Evolutionary conservation across 2,888 invertebrate genomes (phyloP), one percentile per base, ranked within the genome.

Genomic region (Alsophila aescularia): DNA sequence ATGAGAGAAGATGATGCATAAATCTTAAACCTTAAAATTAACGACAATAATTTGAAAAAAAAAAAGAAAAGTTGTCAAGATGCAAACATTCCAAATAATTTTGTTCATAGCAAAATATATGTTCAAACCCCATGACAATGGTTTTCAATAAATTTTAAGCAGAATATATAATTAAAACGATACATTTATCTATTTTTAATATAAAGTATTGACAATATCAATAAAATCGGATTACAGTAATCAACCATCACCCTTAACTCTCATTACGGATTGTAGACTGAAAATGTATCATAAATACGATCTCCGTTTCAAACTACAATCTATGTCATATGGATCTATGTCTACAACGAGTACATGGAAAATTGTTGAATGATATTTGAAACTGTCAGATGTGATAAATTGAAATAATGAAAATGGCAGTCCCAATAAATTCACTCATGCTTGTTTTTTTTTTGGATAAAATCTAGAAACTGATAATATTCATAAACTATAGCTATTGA

Each of bases 41-140:
- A 77, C 54, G 66, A 75, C 75, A 75, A 79, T 72, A 68, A 73
- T 72, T 70, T 57, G 57, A 72, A 77, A 75, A 75, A 72, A 77
- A 75, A 75, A 85, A 87, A 90, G 81, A 86, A 87, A 89, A 91
- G 90, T 90, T 90, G 91, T 91, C 91, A 91, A 91, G 91, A 91
- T 91, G 91, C 91, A 90, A 87, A 90, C 90, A 90, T 90, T 90
- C 90, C 86, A 86, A 85, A 85, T 79, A 76, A 86, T 77, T 77
- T 77, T 67, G 60, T 77, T 75, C 74, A 79, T 81, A 77, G 82
- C 80, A 86, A 90, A 81, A 81, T 80, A 87, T 87, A 86, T 81
- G 78, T 86, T 90, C 91, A 91, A 91, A 91, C 91, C 91, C 91
- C 91, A 91, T 90, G 70, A 90, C 90, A 91, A 83, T 72, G 74